Conservation (phyloP, 2,888 invertebrate genomes). For the Cremastinae sp. region DNA sequence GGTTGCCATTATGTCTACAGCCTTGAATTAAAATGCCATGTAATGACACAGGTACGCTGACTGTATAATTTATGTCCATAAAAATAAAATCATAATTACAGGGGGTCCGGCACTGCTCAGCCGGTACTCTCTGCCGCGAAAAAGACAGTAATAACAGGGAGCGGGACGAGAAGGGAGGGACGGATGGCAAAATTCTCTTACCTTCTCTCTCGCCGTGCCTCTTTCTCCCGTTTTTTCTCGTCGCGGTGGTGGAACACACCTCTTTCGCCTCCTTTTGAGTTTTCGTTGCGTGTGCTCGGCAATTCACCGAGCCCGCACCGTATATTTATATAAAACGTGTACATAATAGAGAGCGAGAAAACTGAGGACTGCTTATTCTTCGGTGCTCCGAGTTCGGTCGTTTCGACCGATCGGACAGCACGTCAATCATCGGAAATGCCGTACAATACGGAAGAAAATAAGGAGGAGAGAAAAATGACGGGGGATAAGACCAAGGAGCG, state of each 20-base stretch:
- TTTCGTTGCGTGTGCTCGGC: slow-evolving; percentile 54
- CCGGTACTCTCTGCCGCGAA: slow-evolving; percentile 70
- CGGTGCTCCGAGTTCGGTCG: slow-evolving; percentile 11
- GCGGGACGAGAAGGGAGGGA: slow-evolving; percentile 38
- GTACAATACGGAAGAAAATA: slow-evolving; percentile 14
- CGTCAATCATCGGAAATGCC: slow-evolving; percentile 51
- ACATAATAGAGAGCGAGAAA: slow-evolving; percentile 33
- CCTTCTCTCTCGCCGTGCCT: background rate
- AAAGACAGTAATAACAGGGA: slow-evolving; percentile 77
- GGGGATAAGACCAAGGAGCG: too few species aligned
- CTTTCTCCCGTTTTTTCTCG: slow-evolving; percentile 10
- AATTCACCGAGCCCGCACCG: slow-evolving; percentile 25
- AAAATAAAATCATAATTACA: slow-evolving; percentile 80
- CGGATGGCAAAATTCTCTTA: slow-evolving; percentile 43
- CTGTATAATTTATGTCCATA: slow-evolving; percentile 80
- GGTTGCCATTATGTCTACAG: slow-evolving; percentile 78
- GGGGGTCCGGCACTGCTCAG: slow-evolving; percentile 65
- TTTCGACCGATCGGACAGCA: slow-evolving; percentile 36
- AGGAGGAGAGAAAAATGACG: background rate
- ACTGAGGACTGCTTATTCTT: slow-evolving; percentile 20
- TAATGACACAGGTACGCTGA: slow-evolving; percentile 78
- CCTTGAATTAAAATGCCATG: slow-evolving; percentile 80
- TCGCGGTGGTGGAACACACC: slow-evolving; percentile 42
- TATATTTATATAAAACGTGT: slow-evolving; percentile 34
- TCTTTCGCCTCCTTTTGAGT: slow-evolving; percentile 53